Conservation (phyloP, 35 echinoderm and acorn worm species). For the Heliocidaris tuberculata region DNA sequence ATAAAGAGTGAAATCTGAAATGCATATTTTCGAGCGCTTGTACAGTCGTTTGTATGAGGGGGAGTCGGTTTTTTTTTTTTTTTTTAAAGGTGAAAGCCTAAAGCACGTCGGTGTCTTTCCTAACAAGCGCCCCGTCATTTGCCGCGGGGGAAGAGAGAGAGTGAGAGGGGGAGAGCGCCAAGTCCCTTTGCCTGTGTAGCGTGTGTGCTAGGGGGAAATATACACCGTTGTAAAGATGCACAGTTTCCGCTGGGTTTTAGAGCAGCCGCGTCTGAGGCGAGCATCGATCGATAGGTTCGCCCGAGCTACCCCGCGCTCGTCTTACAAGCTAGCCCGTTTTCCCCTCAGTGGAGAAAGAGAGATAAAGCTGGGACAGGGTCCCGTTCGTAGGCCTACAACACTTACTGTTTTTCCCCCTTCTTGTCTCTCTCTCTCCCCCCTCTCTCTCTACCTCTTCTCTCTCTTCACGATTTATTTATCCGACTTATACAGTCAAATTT, state of each 20-base stretch:
- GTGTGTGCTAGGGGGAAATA: slow-evolving; percentile 26
- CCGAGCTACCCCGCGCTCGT: slow-evolving; percentile 21
- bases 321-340: not conserved
- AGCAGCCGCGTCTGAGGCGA: not conserved
- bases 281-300: slow-evolving; percentile 38
- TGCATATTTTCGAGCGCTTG: slow-evolving; percentile 16
- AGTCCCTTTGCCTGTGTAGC: not conserved
- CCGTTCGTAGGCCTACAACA: not conserved
- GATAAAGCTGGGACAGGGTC: not conserved
- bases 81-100: not conserved
- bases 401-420: not conserved
- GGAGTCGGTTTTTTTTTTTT: no score
- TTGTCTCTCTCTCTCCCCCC: not conserved
- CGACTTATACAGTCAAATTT: slow-evolving; percentile 54
- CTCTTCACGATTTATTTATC: slow-evolving; percentile 46
- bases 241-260: slow-evolving; percentile 35
- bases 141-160: slow-evolving; percentile 14
- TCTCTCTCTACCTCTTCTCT: not conserved
- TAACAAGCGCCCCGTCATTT: slow-evolving; percentile 16
- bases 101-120: not conserved
- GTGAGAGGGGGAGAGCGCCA: not conserved
- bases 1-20: slow-evolving; percentile 15
- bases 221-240: slow-evolving; percentile 39
- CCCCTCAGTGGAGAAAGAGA: not conserved
- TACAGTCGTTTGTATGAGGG: not conserved